A percentile compares a stretch with the other conserved stretches of the same genome.
Conservation (phyloP, 2,113 vertebrate genomes). For the Epinephelus fuscoguttatus region DNA sequence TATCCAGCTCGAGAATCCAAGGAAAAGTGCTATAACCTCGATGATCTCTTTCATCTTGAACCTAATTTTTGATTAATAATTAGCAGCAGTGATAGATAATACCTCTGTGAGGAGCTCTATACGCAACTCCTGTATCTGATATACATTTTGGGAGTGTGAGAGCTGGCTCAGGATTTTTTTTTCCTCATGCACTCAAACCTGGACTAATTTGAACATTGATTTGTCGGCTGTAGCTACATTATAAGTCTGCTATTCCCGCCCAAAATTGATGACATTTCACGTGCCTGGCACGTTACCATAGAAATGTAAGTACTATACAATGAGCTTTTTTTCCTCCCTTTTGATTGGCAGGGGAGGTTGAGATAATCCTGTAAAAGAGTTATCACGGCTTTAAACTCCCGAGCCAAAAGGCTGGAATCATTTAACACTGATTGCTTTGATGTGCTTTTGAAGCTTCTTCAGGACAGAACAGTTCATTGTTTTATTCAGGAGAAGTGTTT, state of each 20-base stretch:
- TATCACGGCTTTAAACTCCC: conserved; percentile 23
- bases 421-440: background rate
- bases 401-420: background rate
- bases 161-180: conserved; percentile 61
- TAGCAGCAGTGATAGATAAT: conserved; percentile 39
- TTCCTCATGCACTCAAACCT: conserved; percentile 49
- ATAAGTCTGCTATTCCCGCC: conserved; percentile 74
- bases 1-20: conserved; percentile 84
- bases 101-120: conserved; percentile 60
- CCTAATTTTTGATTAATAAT: conserved; percentile 67
- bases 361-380: conserved; percentile 11
- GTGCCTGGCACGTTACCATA: conserved; percentile 29
- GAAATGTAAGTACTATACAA: conserved; percentile 43
- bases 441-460: background rate
- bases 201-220: conserved; percentile 73
- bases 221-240: conserved; percentile 66
- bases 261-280: conserved; percentile 74
- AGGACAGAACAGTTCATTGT: background rate
- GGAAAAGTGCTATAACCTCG: conserved; percentile 85
- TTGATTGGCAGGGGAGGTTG: conserved; percentile 30
- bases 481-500: background rate
- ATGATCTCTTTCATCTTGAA: conserved; percentile 77
- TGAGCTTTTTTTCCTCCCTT: conserved; percentile 12
- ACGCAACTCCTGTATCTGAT: conserved; percentile 55
- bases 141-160: conserved; percentile 71